Percentiles rank a stretch among this genome's conserved stretches.
phyloP scores from a whole-genome alignment of 1,140 invertebrate genomes.

The Sweltsa coloradensis region DNA sequence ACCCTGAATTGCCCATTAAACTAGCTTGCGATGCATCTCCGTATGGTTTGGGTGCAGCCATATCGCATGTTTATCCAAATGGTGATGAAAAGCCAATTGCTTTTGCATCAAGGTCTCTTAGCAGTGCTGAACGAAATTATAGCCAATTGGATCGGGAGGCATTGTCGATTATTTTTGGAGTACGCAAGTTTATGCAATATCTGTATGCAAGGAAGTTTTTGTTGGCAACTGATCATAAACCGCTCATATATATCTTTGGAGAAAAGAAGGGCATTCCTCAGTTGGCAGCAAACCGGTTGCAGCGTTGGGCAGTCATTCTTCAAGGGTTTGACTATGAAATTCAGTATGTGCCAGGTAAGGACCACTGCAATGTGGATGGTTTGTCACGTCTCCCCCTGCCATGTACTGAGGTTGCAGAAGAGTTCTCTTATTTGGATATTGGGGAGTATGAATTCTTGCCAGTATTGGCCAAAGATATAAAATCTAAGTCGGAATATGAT shows the following conservation, averaged over 20 bases:
- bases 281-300: slow-evolving; percentile 22
- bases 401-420: background rate
- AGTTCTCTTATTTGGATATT: background rate
- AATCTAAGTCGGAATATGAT: background rate
- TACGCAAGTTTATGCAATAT: slow-evolving; percentile 37
- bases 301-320: slow-evolving; percentile 25
- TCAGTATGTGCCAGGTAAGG: slow-evolving; percentile 17
- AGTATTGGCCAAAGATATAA: slow-evolving; percentile 1
- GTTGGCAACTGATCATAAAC: slow-evolving; percentile 29
- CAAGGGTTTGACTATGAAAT: slow-evolving; percentile 24
- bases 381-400: background rate
- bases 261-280: slow-evolving; percentile 17
- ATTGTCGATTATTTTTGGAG: slow-evolving; percentile 32
- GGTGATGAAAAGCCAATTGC: slow-evolving; percentile 31
- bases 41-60: slow-evolving; percentile 31
- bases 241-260: slow-evolving; percentile 23
- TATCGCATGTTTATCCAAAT: slow-evolving; percentile 27
- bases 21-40: slow-evolving; percentile 30
- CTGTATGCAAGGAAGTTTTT: slow-evolving; percentile 25
- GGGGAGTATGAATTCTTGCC: background rate
- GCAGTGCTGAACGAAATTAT: slow-evolving; percentile 33
- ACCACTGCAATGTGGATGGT: slow-evolving; percentile 1
- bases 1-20: slow-evolving; percentile 34
- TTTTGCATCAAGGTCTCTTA: slow-evolving; percentile 34
- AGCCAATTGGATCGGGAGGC: slow-evolving; percentile 39